phyloP scores from a whole-genome alignment of 2,113 vertebrate species.

The Cinclus mexicanus region DNA sequence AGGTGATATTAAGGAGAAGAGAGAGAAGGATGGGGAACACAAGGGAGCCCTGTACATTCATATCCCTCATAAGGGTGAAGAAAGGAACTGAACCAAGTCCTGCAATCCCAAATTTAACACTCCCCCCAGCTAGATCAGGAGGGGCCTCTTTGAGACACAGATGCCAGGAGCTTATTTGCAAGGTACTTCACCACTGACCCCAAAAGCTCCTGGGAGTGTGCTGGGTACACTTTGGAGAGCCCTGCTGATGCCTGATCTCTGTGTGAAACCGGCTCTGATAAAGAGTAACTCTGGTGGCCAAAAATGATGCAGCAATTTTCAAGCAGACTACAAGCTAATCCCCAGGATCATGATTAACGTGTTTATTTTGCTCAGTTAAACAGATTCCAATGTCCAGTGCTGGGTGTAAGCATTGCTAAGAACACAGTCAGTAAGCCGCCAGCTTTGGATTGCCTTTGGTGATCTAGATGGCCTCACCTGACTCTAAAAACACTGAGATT shows the following conservation, averaged over 20 bases:
- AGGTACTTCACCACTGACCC: background rate
- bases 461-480: background rate
- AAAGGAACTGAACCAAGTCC: background rate
- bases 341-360: slow-evolving; percentile 36
- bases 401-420: background rate
- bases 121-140: background rate
- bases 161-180: background rate
- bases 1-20: background rate
- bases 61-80: background rate
- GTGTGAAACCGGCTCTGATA: background rate
- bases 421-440: background rate
- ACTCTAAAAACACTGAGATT: background rate
- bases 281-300: slow-evolving; percentile 13
- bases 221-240: background rate
- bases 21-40: background rate
- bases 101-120: background rate
- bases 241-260: slow-evolving; percentile 12
- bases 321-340: slow-evolving; percentile 18
- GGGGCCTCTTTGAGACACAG: background rate
- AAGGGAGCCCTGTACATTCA: background rate
- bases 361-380: slow-evolving; percentile 57
- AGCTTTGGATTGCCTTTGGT: background rate
- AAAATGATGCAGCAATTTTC: background rate
- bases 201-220: background rate
- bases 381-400: background rate